These are phyloP conservation scores for Stegodyphus mimosarum DNA, from an alignment of 1,140 invertebrate species.

Conservation along the genomic window DNA sequence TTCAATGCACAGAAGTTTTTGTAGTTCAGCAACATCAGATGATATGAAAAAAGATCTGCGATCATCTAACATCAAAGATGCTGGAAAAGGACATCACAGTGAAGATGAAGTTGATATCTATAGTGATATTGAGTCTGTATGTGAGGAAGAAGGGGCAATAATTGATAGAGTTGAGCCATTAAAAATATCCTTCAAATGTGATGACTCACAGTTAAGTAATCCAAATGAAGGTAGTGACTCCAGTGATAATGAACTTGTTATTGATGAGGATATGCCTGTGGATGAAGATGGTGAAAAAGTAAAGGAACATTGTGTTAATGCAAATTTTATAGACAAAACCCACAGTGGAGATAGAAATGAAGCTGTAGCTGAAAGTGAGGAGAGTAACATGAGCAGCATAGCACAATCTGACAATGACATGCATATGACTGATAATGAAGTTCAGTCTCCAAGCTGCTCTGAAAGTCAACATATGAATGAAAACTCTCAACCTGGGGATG, in stretches of 20 bases:
- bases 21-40: constrained; percentile 16
- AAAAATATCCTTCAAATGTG: constrained; percentile 34
- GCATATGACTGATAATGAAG: constrained; percentile 21
- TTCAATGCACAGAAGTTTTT: constrained; percentile 21
- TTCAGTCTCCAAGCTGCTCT: constrained; percentile 6
- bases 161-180: constrained; percentile 27
- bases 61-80: not conserved
- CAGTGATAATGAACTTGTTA: constrained; percentile 65
- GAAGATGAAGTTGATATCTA: constrained; percentile 70
- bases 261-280: constrained; percentile 63
- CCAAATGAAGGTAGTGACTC: constrained; percentile 43
- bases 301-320: not conserved
- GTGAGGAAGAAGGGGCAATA: constrained; percentile 54
- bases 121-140: constrained; percentile 71
- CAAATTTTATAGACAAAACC: not conserved
- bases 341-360: not conserved
- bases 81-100: constrained; percentile 39
- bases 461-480: not conserved
- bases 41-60: constrained; percentile 26
- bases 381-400: constrained; percentile 16
- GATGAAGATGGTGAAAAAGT: constrained; percentile 48
- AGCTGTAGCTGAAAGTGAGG: constrained; percentile 5
- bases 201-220: constrained; percentile 28
- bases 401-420: constrained; percentile 16
- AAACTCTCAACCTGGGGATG: not conserved